phyloP scores from a whole-genome alignment of 2,797 vertebrate genomes.

The Sebastes kiyomatsui region DNA sequence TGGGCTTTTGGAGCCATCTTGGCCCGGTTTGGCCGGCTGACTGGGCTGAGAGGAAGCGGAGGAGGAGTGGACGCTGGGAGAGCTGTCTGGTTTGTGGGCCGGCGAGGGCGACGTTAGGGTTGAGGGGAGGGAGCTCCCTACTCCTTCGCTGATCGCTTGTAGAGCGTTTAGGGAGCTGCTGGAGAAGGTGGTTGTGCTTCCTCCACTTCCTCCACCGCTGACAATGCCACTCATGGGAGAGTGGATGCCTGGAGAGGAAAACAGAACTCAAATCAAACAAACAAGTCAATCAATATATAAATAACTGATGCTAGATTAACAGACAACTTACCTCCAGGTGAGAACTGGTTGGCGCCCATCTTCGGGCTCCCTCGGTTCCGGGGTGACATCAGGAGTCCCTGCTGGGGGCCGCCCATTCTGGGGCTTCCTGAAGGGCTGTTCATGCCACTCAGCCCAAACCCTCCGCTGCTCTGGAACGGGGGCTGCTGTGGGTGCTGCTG shows the following conservation, averaged over 20 bases:
- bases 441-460: constrained; percentile 88
- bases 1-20: constrained; percentile 90
- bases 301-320: not conserved
- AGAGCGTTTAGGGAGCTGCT: constrained; percentile 97
- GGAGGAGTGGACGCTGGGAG: constrained; percentile 89
- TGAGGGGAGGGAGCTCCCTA: constrained; percentile 92
- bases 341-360: constrained; percentile 93
- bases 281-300: not conserved
- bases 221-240: constrained; percentile 92
- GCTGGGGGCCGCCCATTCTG: constrained; percentile 88
- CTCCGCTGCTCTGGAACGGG: constrained; percentile 88
- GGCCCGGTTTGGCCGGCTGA: constrained; percentile 78
- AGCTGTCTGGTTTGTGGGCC: constrained; percentile 90
- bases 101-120: constrained; percentile 91
- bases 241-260: constrained; percentile 84
- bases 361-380: constrained; percentile 94
- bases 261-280: not conserved
- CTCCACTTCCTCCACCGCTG: constrained; percentile 80
- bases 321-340: constrained; percentile 89
- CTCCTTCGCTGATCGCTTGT: constrained; percentile 97
- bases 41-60: constrained; percentile 83
- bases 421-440: constrained; percentile 93
- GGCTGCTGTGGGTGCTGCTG: constrained; percentile 82
- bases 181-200: constrained; percentile 88
- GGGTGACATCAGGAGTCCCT: constrained; percentile 91